phyloP scores from a whole-genome alignment of 2,797 vertebrate genomes.

The Enteromius afrohamiltoni region DNA sequence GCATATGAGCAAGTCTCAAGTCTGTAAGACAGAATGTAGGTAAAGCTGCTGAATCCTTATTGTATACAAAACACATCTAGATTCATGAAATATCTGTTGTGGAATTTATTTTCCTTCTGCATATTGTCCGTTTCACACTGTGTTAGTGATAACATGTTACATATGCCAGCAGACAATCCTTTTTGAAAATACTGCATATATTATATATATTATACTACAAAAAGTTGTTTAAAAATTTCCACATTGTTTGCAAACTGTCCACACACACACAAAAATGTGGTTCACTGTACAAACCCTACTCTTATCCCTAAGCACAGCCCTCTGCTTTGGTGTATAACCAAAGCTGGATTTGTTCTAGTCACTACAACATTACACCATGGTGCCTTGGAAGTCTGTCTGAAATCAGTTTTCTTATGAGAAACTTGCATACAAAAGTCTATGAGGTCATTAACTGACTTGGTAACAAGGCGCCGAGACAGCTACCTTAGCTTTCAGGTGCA shows the following conservation, averaged over 20 bases:
- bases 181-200: background rate
- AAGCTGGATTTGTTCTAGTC: background rate
- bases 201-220: background rate
- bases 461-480: background rate
- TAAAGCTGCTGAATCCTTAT: background rate
- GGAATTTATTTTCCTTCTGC: background rate
- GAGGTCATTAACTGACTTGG: no score
- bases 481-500: constrained; percentile 2
- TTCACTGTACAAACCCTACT: background rate
- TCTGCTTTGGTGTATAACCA: background rate
- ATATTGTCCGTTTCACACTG: background rate
- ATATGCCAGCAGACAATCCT: background rate
- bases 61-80: background rate
- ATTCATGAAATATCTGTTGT: constrained; percentile 5
- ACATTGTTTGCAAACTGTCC: background rate
- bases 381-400: background rate
- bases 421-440: background rate
- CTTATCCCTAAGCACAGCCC: background rate
- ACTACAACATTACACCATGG: background rate
- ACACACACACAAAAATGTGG: background rate
- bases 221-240: background rate
- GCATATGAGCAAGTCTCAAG: background rate
- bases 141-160: background rate
- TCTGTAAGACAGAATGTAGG: background rate
- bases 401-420: background rate